These are phyloP conservation scores for Lepidurus apus DNA, from an alignment of 1,140 invertebrate genomes.

Conservation along the genomic window DNA sequence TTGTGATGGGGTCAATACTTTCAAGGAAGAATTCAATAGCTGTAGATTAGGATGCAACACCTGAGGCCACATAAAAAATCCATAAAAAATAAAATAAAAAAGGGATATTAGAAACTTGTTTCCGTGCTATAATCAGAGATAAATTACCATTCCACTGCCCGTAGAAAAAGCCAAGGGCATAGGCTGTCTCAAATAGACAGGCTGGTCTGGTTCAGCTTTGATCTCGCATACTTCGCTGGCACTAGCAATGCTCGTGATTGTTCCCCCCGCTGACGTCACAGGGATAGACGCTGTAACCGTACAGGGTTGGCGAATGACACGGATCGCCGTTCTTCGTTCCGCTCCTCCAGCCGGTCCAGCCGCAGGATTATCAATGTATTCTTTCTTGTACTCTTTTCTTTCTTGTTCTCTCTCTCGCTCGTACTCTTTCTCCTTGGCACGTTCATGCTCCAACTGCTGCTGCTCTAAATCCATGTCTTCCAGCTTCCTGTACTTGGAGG, in stretches of 20 bases:
- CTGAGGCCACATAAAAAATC: neutral
- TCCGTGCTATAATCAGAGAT: neutral
- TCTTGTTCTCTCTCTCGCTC: neutral
- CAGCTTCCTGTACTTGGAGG: slow-evolving; percentile 1
- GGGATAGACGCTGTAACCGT: neutral
- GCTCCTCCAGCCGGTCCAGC: neutral
- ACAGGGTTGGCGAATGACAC: neutral
- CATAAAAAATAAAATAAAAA: neutral
- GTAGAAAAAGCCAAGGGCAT: slow-evolving; percentile 13
- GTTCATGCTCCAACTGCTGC: neutral
- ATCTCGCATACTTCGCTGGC: neutral
- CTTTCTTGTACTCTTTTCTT: neutral
- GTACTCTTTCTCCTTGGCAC: neutral
- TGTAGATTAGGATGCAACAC: slow-evolving; percentile 27
- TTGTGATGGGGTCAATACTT: slow-evolving; percentile 28
- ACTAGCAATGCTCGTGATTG: neutral
- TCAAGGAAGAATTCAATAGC: slow-evolving; percentile 31
- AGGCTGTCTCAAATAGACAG: slow-evolving; percentile 1
- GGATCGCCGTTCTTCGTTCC: neutral
- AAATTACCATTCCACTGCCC: neutral
- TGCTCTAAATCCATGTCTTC: neutral
- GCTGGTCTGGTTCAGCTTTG: neutral
- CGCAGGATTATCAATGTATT: neutral
- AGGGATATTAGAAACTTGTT: neutral
- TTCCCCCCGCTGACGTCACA: neutral